Conservation (phyloP, 2,797 vertebrate genomes). For the Clarias fuscus region DNA sequence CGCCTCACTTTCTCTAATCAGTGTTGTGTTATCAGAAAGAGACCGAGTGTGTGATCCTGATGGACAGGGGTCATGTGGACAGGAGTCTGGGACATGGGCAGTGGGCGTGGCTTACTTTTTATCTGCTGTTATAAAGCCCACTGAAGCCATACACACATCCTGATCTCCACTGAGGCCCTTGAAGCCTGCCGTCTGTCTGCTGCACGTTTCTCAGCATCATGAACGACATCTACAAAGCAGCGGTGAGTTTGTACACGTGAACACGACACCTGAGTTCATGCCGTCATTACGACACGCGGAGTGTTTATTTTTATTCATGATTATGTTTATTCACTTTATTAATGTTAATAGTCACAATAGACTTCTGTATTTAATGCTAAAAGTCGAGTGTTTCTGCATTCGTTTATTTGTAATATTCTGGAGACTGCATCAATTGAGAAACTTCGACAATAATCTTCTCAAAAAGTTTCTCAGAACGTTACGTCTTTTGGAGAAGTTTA, state of each 20-base stretch:
- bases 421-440: background rate
- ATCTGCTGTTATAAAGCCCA: constrained; percentile 6
- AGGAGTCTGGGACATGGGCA: background rate
- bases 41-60: background rate
- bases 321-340: background rate
- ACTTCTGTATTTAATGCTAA: background rate
- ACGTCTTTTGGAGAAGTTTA: background rate
- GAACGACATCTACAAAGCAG: constrained; percentile 31
- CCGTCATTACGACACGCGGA: too few species aligned
- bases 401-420: background rate
- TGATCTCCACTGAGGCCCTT: constrained; percentile 7
- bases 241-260: constrained; percentile 6
- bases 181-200: background rate
- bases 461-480: background rate
- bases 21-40: constrained; percentile 9
- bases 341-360: background rate
- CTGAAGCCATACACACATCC: background rate
- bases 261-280: background rate
- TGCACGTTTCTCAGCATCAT: background rate
- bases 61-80: background rate
- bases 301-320: background rate
- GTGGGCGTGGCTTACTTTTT: background rate
- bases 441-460: background rate
- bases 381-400: background rate
- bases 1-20: background rate